These are phyloP conservation scores for Nomada ruficornis DNA, from an alignment of 2,888 invertebrate species.

Conservation along the genomic window DNA sequence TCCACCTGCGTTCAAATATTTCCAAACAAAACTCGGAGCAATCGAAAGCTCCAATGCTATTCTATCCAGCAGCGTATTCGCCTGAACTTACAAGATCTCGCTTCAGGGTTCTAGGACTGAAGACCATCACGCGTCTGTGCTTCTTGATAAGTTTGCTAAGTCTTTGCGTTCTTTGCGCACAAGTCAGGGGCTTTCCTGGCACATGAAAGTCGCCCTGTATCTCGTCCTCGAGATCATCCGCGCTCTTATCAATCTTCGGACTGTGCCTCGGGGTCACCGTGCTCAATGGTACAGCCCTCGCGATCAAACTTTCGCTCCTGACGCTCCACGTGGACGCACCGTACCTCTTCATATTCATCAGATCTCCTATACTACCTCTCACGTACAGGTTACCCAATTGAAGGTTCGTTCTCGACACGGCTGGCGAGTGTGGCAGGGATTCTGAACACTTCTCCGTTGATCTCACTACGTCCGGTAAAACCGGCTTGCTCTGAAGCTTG, in stretches of 20 bases:
- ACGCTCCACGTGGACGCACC: conserved; percentile 90
- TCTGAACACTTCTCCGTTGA: conserved; percentile 84
- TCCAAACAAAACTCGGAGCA: background rate
- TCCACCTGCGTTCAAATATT: background rate
- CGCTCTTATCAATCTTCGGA: conserved; percentile 81
- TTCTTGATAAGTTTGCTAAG: conserved; percentile 89
- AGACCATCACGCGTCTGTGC: conserved; percentile 86
- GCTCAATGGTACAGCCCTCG: conserved; percentile 90
- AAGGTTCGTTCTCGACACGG: conserved; percentile 84
- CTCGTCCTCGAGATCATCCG: conserved; percentile 66
- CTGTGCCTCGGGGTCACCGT: conserved; percentile 88
- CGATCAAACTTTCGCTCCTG: conserved; percentile 90
- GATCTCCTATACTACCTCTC: conserved; percentile 90
- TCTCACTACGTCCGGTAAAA: conserved; percentile 85
- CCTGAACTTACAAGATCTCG: conserved; percentile 60
- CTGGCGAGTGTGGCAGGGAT: conserved; percentile 86
- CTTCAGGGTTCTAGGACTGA: conserved; percentile 64
- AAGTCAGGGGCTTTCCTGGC: conserved; percentile 86
- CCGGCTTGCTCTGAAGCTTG: conserved; percentile 84
- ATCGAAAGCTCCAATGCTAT: background rate
- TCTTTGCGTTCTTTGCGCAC: conserved; percentile 89
- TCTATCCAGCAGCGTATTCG: background rate
- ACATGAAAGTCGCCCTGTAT: conserved; percentile 63
- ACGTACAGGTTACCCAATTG: conserved; percentile 76
- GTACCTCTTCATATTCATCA: conserved; percentile 91